Evolutionary conservation across 2,888 invertebrate species (phyloP).

Genomic region (Lasius platythorax): DNA sequence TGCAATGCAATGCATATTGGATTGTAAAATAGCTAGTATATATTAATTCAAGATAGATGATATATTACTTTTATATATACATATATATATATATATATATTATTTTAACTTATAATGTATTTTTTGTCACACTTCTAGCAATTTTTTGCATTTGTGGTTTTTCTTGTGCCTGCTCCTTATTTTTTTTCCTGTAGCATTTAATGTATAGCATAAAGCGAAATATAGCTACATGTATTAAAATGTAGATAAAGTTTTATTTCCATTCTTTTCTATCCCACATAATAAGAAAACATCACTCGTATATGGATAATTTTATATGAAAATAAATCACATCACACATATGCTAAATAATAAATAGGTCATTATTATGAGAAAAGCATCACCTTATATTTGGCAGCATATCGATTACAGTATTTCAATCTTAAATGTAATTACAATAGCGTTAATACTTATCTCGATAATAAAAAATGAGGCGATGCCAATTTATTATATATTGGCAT

Average conservation of each 20-base stretch:
- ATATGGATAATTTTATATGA: neutral
- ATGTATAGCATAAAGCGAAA: constrained; percentile 77
- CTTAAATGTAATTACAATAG: constrained; percentile 69
- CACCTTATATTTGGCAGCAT: constrained; percentile 79
- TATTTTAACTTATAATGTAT: constrained; percentile 68
- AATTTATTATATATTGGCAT: constrained; percentile 56
- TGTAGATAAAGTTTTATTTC: constrained; percentile 23
- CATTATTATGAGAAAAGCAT: constrained; percentile 72
- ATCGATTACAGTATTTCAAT: constrained; percentile 72
- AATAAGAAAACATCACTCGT: neutral
- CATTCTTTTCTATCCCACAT: constrained; percentile 23
- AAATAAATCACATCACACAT: neutral
- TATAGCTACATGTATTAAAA: constrained; percentile 69
- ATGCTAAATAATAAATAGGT: constrained; percentile 16
- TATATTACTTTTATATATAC: constrained; percentile 49
- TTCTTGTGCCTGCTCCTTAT: constrained; percentile 74
- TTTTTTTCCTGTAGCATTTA: constrained; percentile 82
- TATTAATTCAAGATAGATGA: constrained; percentile 42
- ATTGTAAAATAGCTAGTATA: constrained; percentile 51
- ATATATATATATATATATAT: constrained; percentile 57
- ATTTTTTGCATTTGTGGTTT: constrained; percentile 81
- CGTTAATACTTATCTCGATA: constrained; percentile 68
- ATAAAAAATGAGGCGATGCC: constrained; percentile 67
- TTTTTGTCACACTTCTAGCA: constrained; percentile 69
- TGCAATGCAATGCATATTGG: constrained; percentile 50